A percentile compares a stretch with the other conserved stretches of the same genome.
Conservation (phyloP, 2,797 vertebrate species). For the Pampus argenteus region DNA sequence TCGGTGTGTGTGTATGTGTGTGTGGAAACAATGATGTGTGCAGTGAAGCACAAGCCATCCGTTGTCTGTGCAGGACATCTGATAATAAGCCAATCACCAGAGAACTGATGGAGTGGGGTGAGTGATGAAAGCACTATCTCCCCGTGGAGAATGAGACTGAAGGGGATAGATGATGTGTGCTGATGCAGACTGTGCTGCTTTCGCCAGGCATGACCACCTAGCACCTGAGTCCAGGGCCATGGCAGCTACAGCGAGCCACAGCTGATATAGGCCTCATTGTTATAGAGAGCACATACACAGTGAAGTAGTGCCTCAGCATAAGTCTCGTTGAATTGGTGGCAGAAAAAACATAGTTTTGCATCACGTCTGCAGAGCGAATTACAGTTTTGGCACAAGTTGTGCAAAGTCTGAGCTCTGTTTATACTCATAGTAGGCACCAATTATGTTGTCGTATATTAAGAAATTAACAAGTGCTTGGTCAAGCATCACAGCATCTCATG, state of each 20-base stretch:
- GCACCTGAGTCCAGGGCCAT: slow-evolving; percentile 74
- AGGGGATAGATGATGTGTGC: slow-evolving; percentile 71
- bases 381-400: slow-evolving; percentile 31
- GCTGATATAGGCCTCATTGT: slow-evolving; percentile 58
- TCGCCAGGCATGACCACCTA: slow-evolving; percentile 50
- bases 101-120: slow-evolving; percentile 72
- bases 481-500: slow-evolving; percentile 38
- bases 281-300: slow-evolving; percentile 42
- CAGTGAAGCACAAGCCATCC: slow-evolving; percentile 69
- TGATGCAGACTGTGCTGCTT: slow-evolving; percentile 58
- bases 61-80: slow-evolving; percentile 70
- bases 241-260: slow-evolving; percentile 39
- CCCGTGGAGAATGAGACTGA: slow-evolving; percentile 53
- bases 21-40: slow-evolving; percentile 49
- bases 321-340: slow-evolving; percentile 29
- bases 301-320: slow-evolving; percentile 34
- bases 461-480: slow-evolving; percentile 60
- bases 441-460: slow-evolving; percentile 61
- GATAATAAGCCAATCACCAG: slow-evolving; percentile 82
- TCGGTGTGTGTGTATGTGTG: slow-evolving; percentile 18
- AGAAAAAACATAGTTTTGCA: slow-evolving; percentile 21
- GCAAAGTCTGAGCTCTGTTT: slow-evolving; percentile 41
- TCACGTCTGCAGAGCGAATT: slow-evolving; percentile 33
- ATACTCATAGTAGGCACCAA: slow-evolving; percentile 37
- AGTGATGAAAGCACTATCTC: slow-evolving; percentile 75